Evolutionary conservation across 2,888 invertebrate genomes (phyloP).

Genomic region (Erebia ligea): DNA sequence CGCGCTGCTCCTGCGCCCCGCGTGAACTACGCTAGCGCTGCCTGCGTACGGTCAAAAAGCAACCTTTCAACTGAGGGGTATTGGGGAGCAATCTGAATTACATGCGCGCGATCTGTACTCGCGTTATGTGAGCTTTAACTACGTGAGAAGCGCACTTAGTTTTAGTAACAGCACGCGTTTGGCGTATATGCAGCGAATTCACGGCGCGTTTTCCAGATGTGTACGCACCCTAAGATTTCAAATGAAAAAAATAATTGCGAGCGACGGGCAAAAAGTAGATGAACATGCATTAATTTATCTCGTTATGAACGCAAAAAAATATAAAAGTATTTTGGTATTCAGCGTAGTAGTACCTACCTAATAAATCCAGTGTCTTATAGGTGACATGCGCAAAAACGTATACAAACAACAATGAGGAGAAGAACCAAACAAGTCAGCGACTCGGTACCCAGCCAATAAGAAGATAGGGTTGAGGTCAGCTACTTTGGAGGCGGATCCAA

Average conservation of each 20-base stretch:
- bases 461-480: constrained; percentile 36
- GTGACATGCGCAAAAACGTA: constrained; percentile 33
- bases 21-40: too few species aligned
- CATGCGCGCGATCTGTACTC: too few species aligned
- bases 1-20: too few species aligned
- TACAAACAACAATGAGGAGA: constrained; percentile 24
- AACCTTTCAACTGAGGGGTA: too few species aligned
- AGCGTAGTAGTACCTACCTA: constrained; percentile 17
- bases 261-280: constrained; percentile 28
- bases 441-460: constrained; percentile 36
- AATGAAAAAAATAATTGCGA: constrained; percentile 31
- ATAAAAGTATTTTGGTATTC: constrained; percentile 32
- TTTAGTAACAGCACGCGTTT: too few species aligned
- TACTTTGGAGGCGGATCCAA: constrained; percentile 40
- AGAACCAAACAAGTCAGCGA: constrained; percentile 20
- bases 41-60: too few species aligned
- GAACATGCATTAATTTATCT: constrained; percentile 35
- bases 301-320: constrained; percentile 32
- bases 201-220: neutral
- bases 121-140: too few species aligned
- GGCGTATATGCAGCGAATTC: too few species aligned
- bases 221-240: constrained; percentile 31
- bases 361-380: constrained; percentile 26
- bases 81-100: too few species aligned
- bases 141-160: too few species aligned